Evolutionary conservation across 2,113 vertebrate genomes (phyloP).

Genomic region (Peromyscus maniculatus): DNA sequence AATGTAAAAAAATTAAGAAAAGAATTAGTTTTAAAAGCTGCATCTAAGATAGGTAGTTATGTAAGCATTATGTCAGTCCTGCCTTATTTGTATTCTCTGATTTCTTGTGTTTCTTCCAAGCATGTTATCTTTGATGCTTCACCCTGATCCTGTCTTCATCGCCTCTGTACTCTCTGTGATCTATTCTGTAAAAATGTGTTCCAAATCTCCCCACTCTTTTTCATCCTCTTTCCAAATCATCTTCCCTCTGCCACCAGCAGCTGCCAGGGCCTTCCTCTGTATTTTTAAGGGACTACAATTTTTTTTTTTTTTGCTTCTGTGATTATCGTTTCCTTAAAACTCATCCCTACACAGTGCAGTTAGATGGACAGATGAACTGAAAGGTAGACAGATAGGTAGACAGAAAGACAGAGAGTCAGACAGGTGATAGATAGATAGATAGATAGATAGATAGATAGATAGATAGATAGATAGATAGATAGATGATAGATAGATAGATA

Average conservation of each 20-base stretch:
- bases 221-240: background rate
- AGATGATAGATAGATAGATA: background rate
- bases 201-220: background rate
- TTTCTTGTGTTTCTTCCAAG: background rate
- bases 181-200: background rate
- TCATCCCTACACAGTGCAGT: background rate
- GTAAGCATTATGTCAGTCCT: background rate
- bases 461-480: background rate
- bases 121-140: background rate
- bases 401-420: too few species aligned
- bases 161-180: background rate
- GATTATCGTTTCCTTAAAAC: background rate
- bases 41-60: background rate
- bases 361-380: background rate
- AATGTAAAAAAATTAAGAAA: background rate
- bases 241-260: rapidly evolving
- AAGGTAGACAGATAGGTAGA: background rate
- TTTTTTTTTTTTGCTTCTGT: background rate
- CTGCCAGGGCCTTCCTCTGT: background rate
- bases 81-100: background rate
- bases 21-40: background rate
- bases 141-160: background rate
- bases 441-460: too few species aligned
- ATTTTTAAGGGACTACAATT: background rate
- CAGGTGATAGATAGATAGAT: background rate